phyloP scores from a whole-genome alignment of 30 jellyfish, hydroid and myxozoan genomes.

The Pelagia noctiluca region DNA sequence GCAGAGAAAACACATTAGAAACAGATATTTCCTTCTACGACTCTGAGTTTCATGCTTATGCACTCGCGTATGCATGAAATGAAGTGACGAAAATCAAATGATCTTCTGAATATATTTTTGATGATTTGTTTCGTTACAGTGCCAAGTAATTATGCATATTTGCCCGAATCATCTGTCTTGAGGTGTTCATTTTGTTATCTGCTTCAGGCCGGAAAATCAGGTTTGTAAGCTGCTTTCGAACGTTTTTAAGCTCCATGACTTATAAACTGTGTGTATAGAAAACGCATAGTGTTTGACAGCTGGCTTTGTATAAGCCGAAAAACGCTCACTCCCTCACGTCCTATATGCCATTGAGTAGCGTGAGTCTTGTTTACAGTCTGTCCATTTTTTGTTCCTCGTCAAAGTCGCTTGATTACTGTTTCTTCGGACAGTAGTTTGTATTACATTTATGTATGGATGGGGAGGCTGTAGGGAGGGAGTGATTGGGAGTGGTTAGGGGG shows the following conservation, averaged over 20 bases:
- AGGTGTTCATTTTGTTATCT: constrained; percentile 38
- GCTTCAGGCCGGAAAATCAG: constrained; percentile 55
- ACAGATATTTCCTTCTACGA: too few species aligned
- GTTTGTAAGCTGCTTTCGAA: background rate
- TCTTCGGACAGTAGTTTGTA: too few species aligned
- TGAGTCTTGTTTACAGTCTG: background rate
- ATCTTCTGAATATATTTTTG: too few species aligned
- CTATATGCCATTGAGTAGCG: background rate
- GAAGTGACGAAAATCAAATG: too few species aligned
- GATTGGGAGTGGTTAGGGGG: too few species aligned
- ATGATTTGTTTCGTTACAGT: constrained; percentile 7
- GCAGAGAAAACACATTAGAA: too few species aligned
- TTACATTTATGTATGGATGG: too few species aligned
- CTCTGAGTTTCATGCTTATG: too few species aligned
- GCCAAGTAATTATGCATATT: constrained; percentile 68
- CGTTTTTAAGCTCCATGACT: background rate
- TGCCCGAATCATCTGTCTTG: constrained; percentile 59
- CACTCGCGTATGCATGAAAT: too few species aligned
- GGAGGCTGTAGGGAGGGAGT: too few species aligned
- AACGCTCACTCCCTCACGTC: background rate
- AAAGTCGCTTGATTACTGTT: too few species aligned
- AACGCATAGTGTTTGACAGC: too few species aligned
- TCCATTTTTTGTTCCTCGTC: background rate
- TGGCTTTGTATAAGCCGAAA: background rate
- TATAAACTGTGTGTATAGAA: background rate